Evolutionary conservation across 2,113 vertebrate species (phyloP), one percentile per base, ranked within the genome.

Genomic region (Rhinopomastus cyanomelas): DNA sequence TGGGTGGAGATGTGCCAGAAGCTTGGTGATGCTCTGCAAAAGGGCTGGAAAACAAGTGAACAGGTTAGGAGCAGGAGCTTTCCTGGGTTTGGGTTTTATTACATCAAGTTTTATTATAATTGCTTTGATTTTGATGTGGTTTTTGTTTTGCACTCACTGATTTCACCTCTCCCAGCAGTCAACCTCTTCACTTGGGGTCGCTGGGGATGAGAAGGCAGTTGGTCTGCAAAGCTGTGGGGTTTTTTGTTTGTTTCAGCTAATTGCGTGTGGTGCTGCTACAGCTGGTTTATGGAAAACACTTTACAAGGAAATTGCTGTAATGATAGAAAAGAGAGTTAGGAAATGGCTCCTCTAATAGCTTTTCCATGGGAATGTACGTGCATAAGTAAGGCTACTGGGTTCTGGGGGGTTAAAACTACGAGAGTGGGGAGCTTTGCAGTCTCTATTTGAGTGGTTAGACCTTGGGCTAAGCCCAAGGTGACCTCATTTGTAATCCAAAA

Each of bases 211-310:
- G 30, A 23, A 55, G 55, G 68, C 11, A 12, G 17, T 18, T 2
- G 4, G 16, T 80, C 67, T 34, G 44, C 39, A 5, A 42, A 42
- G 39, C 6, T 25, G 39, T 39, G 68, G 20, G 44, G 36, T 11
- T 55, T 65, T 42, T 77, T 21, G 20, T 21, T 22, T 5, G 55
- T 77, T 55, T 10, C 60, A 44, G 1, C 32, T 81, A 22, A 4
- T 44, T 37, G 46, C 44, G 5, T 4, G 2, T 0, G 0, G 51
- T 12, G 15, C 74, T 66, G 65, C 48, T 66, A 4, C 57, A 4
- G 61, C 15, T 66, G 20, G 16, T 46, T 68, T 60, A 20, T 72
- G 42, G 85, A 19, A 87, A 71, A 81, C 9, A 36, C 56, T 36
- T 34, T 4, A 5, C 48, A 76, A 53, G 52, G 48, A 74, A 81